Conservation (phyloP, 30 jellyfish, hydroid and myxozoan genomes). For the Thelohanellus kitauei region DNA sequence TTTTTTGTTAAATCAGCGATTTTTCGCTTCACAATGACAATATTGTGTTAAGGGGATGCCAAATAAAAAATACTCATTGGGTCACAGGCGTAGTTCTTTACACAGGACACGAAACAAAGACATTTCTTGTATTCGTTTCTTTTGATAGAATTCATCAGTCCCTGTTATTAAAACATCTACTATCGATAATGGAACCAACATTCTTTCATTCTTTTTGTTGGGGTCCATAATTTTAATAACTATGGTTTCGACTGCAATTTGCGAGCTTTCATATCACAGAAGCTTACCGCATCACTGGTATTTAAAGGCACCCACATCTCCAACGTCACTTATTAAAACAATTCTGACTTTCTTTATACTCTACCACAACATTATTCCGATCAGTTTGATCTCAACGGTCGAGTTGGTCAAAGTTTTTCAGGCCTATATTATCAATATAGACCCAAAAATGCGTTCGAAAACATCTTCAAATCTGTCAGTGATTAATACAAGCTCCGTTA, state of each 20-base stretch:
- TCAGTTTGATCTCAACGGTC: conserved; percentile 60
- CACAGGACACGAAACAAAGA: conserved; percentile 78
- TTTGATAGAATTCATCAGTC: conserved; percentile 89
- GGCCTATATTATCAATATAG: conserved; percentile 59
- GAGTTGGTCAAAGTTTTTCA: conserved; percentile 77
- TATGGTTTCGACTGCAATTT: too few relatives aligned
- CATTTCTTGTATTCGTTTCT: too few relatives aligned
- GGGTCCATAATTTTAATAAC: too few relatives aligned
- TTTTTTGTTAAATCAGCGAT: not conserved
- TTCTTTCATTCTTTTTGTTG: too few relatives aligned
- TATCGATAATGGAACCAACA: conserved; percentile 46
- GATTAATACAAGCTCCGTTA: conserved; percentile 37
- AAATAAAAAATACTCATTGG: not conserved
- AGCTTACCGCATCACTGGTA: too few relatives aligned
- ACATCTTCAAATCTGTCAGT: conserved; percentile 27
- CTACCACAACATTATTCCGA: conserved; percentile 50
- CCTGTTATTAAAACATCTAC: conserved; percentile 61
- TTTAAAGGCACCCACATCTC: too few relatives aligned
- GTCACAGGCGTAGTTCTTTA: conserved; percentile 54
- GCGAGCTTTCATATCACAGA: too few relatives aligned
- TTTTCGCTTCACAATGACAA: not conserved
- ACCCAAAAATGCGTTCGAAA: conserved; percentile 27
- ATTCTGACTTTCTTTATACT: conserved; percentile 35
- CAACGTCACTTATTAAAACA: conserved; percentile 17
- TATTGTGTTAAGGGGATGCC: not conserved